Conservation (phyloP, 2,113 vertebrate genomes). For the Asarcornis scutulata region DNA sequence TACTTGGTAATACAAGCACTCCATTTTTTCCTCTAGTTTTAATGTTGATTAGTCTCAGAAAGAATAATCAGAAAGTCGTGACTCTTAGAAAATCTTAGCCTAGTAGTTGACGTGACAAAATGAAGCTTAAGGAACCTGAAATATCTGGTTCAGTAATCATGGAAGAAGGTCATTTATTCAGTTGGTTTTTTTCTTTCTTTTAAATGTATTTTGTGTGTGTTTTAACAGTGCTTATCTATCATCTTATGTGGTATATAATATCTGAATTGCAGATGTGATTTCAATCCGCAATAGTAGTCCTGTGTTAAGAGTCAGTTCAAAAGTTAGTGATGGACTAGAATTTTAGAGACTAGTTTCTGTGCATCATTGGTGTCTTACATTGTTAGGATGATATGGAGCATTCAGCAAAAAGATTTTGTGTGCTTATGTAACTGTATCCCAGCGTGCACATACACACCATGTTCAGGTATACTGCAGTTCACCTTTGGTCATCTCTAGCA, state of each 20-base stretch:
- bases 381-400: not conserved
- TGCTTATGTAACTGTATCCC: fast-evolving
- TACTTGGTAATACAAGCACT: not conserved
- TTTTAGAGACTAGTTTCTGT: not conserved
- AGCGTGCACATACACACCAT: not conserved
- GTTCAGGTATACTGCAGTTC: not conserved
- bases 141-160: not conserved
- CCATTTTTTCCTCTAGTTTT: not conserved
- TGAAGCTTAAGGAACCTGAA: not conserved
- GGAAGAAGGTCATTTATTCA: not conserved
- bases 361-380: not conserved
- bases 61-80: not conserved
- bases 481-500: not conserved
- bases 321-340: not conserved
- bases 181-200: not conserved
- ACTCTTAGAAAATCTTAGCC: not conserved
- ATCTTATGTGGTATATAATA: not conserved
- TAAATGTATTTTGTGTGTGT: not conserved
- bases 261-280: not conserved
- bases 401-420: not conserved
- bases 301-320: not conserved
- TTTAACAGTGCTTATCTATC: not conserved
- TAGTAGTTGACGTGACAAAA: not conserved
- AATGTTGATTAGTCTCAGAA: not conserved
- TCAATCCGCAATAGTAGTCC: not conserved